phyloP scores from a whole-genome alignment of 2,888 invertebrate species.

The Ornithoptera priamus region DNA sequence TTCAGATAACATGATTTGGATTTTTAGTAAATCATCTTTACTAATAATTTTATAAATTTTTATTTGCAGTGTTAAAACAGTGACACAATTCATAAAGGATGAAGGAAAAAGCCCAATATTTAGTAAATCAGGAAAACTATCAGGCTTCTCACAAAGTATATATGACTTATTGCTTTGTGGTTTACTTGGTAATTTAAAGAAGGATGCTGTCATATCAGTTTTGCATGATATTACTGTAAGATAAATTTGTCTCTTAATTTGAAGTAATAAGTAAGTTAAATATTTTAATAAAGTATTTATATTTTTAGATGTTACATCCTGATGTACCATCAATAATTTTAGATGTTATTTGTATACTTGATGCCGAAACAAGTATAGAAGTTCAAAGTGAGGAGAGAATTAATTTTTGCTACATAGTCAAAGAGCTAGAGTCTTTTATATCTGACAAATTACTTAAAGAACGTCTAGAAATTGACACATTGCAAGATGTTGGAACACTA shows the following conservation, averaged over 20 bases:
- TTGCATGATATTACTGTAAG: slow-evolving; percentile 89
- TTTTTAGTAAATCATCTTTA: neutral
- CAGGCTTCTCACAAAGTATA: slow-evolving; percentile 85
- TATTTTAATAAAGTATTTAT: slow-evolving; percentile 2
- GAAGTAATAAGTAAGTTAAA: neutral
- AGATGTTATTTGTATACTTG: slow-evolving; percentile 91
- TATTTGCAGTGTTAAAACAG: slow-evolving; percentile 81
- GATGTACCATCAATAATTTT: slow-evolving; percentile 91
- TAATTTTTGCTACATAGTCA: slow-evolving; percentile 88
- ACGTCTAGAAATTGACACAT: slow-evolving; percentile 94
- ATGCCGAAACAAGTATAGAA: slow-evolving; percentile 89
- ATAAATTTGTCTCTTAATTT: neutral
- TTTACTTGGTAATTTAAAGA: slow-evolving; percentile 86
- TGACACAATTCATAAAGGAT: slow-evolving; percentile 83
- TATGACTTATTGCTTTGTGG: slow-evolving; percentile 91
- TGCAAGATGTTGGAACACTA: slow-evolving; percentile 94
- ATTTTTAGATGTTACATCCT: slow-evolving; percentile 84
- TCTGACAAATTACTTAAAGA: slow-evolving; percentile 95
- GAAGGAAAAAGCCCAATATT: slow-evolving; percentile 82
- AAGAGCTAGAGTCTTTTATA: slow-evolving; percentile 89
- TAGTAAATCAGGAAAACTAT: slow-evolving; percentile 81
- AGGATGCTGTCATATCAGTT: slow-evolving; percentile 86
- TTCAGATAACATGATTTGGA: too few species aligned
- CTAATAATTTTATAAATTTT: neutral
- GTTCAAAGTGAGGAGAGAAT: slow-evolving; percentile 85